A percentile compares a stretch with the other conserved stretches of the same genome.
Conservation (phyloP, 2,888 invertebrate genomes). For the Leptura quadrifasciata region DNA sequence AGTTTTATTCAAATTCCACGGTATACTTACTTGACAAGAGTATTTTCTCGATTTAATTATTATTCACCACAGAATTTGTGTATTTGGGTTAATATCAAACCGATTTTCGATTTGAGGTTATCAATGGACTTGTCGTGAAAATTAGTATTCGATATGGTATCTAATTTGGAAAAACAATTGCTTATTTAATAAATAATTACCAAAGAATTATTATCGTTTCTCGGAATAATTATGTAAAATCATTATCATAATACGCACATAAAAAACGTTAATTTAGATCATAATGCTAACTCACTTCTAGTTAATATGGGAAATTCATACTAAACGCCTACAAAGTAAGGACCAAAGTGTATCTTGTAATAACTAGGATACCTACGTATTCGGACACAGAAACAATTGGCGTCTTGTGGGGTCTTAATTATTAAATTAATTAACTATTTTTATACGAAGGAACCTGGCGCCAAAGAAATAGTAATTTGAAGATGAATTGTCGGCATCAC, state of each 20-base stretch:
- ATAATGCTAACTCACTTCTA: neutral
- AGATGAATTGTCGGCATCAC: neutral
- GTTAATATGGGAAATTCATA: neutral
- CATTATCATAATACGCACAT: neutral
- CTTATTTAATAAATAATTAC: too few species aligned
- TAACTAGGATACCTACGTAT: slow-evolving; percentile 4
- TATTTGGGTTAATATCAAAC: too few species aligned
- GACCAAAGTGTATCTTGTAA: neutral
- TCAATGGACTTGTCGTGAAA: too few species aligned
- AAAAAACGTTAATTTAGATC: neutral
- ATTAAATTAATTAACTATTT: slow-evolving; percentile 21
- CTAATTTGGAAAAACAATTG: too few species aligned
- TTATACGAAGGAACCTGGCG: neutral
- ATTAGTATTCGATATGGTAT: too few species aligned
- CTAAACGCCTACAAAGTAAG: neutral
- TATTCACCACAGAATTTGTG: too few species aligned
- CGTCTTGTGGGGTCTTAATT: slow-evolving; percentile 19
- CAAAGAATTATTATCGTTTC: too few species aligned
- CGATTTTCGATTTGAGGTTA: too few species aligned
- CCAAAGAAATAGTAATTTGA: slow-evolving; percentile 8
- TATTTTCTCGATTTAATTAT: too few species aligned
- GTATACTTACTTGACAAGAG: too few species aligned
- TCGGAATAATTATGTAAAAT: too few species aligned
- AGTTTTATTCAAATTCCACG: too few species aligned
- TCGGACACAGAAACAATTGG: slow-evolving; percentile 8